These are phyloP conservation scores for Oreonectes daqikongensis DNA, from an alignment of 2,797 vertebrate species.

Conservation along the genomic window DNA sequence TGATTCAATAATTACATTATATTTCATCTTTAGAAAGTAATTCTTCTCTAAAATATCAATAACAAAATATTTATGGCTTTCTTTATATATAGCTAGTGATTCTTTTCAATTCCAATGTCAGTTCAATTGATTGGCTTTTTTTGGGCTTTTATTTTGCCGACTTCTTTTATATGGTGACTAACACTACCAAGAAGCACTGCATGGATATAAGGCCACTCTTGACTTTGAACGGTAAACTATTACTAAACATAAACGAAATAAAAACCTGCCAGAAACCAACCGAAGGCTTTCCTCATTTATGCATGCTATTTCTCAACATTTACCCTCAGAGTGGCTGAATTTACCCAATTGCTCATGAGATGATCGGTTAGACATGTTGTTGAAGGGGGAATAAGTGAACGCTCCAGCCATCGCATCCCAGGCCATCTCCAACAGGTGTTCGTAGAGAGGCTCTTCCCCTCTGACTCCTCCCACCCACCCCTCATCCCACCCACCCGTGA, in stretches of 20 bases:
- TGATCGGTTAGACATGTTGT: conserved; percentile 12
- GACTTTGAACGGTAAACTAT: conserved; percentile 42
- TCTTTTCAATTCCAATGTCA: neutral
- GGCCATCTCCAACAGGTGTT: conserved; percentile 1
- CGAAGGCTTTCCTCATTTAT: conserved; percentile 35
- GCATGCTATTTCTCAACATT: conserved; percentile 34
- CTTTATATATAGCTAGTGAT: neutral
- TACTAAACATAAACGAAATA: neutral
- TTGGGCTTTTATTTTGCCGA: neutral
- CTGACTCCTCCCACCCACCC: conserved; percentile 47
- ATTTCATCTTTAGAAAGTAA: neutral
- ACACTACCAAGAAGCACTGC: conserved; percentile 7
- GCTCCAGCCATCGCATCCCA: conserved; percentile 14
- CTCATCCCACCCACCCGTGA: conserved; percentile 54
- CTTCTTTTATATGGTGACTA: neutral
- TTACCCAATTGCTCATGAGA: conserved; percentile 29
- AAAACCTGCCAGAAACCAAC: conserved; percentile 11
- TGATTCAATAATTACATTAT: conserved; percentile 33
- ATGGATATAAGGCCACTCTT: conserved; percentile 46
- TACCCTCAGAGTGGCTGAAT: conserved; percentile 10
- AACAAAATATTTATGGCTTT: conserved; percentile 38
- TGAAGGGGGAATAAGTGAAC: conserved; percentile 1
- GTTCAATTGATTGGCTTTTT: neutral
- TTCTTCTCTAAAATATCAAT: conserved; percentile 11
- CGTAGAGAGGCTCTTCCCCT: conserved; percentile 8